A percentile compares a stretch with the other conserved stretches of the same genome.
These are phyloP conservation scores for Gymnobelideus leadbeateri DNA, from an alignment of 2,113 vertebrate species.

Conservation along the genomic window DNA sequence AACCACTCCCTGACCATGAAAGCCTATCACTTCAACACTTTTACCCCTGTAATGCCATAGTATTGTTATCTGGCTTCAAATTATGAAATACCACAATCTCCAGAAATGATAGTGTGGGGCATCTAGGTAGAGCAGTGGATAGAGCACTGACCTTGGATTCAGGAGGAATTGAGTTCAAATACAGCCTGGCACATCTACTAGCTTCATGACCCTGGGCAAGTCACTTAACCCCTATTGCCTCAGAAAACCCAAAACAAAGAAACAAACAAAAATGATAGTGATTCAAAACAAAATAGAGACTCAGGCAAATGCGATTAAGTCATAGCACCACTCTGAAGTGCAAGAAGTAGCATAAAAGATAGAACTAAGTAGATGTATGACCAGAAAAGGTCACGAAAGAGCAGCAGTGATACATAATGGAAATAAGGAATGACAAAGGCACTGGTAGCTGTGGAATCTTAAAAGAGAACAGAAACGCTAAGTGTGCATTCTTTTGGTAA, in stretches of 20 bases:
- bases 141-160: too few relatives aligned
- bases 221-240: too few relatives aligned
- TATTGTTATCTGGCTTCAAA: neutral
- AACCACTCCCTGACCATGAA: neutral
- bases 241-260: too few relatives aligned
- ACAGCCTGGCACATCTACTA: too few relatives aligned
- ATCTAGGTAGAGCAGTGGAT: too few relatives aligned
- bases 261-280: neutral
- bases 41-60: neutral
- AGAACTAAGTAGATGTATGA: neutral
- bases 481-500: neutral
- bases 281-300: neutral
- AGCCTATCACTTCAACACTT: neutral
- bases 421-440: neutral
- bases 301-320: neutral
- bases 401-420: neutral
- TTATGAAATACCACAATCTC: neutral
- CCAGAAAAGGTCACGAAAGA: neutral
- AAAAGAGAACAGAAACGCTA: neutral
- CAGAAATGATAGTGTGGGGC: neutral
- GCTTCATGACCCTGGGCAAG: too few relatives aligned
- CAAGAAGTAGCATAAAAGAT: neutral
- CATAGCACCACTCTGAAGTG: neutral
- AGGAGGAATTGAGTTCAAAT: too few relatives aligned
- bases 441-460: neutral